Base-by-base conservation (phyloP, 2,113 vertebrate species). In the Poeciliopsis occidentalis region DNA sequence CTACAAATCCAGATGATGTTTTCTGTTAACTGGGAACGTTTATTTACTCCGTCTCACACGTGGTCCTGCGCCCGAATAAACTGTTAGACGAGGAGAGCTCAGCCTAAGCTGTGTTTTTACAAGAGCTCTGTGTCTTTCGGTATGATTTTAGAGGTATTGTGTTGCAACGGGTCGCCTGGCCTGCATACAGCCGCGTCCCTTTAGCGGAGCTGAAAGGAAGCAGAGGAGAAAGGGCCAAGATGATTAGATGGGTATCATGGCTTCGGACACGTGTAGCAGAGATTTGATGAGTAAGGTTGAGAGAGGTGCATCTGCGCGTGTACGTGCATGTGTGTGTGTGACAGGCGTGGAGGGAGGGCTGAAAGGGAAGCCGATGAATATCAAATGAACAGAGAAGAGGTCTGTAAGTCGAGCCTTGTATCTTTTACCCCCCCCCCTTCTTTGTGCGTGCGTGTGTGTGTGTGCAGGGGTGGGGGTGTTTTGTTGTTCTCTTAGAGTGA, bases 301-400 rank as follows among this genome's bases (percentile, higher is more conserved):
- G 74, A 30, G 64, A 75, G 67, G 71, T 70, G 70, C 73, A 39
- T 70, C 64, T 47, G 0, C 1, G 44, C 0, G 13, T 19, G 17
- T 47, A 17, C 6, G 67, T 67, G 65, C 31, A 73, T 66, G 54
- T 78, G 57, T 81, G 76, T 71, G 79, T 67, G 64, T 65, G 75
- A 70, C 22, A 66, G 68, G 67, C 12, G 8, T 67, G 54, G 75
- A 69, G 24, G 74, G 64, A 64, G 67, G 77, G 63, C 79, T 85
- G 85, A 85, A 87, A 85, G 85, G 74, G 64, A 80, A 88, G 81
- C 85, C 78, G 85, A 70, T 81, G 87, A 86, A 88, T 89, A 91
- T 92, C 88, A 89, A 88, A 90, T 90, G 84, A 92, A 86, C 85
- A 86, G 81, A 86, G 85, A 83, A 79, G 64, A 89, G 85, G 80